Base-by-base conservation (phyloP, 2,113 vertebrate genomes). In the Sapajus apella region DNA sequence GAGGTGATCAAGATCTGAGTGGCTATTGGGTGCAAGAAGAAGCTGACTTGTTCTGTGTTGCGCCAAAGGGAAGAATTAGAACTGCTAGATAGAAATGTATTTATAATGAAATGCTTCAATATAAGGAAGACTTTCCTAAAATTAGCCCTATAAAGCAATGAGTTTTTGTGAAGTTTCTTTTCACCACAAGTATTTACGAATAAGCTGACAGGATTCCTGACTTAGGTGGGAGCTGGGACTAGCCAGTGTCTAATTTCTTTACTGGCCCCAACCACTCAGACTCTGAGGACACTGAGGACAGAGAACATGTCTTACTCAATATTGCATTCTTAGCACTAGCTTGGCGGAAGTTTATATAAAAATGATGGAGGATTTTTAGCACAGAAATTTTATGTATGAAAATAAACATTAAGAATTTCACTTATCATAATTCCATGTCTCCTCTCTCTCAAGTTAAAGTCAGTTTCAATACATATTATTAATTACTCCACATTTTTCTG, bases 341-440 rank as follows among this genome's bases (percentile, higher is more conserved):
- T 55, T 81, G 43, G 56, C 10, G 43, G 27, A 75, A 93, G 32
- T 77, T 87, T 86, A 80, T 45, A 80, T 90, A 40, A 94, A 87
- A 72, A 87, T 17, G 45, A 85, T 84, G 20, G 64, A 87, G 13
- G 25, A 85, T 56, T 91, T 91, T 96, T 73, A 91, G 52, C 58
- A 56, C 0, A 96, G n/a, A 94, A 95, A 91, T 76, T 55, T 17
- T 68, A 70, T 27, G 85, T 21, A 73, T n/a, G n/a, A 85, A 96
- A 73, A 75, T 80, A 91, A 82, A 89, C 18, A 64, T 40, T 77
- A 97, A 95, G 73, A 97, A 82, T 85, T 52, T 94, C 18, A 82
- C 27, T 87, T 75, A 79, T 75, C 56, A 80, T 64, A 91, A 80
- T 90, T 64, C 20, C 23, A 87, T 45, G 50, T 72, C 18, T n/a